Evolutionary conservation across 2,888 invertebrate species (phyloP), one percentile per base, ranked within the genome.

Genomic region (Diarsia brunnea): DNA sequence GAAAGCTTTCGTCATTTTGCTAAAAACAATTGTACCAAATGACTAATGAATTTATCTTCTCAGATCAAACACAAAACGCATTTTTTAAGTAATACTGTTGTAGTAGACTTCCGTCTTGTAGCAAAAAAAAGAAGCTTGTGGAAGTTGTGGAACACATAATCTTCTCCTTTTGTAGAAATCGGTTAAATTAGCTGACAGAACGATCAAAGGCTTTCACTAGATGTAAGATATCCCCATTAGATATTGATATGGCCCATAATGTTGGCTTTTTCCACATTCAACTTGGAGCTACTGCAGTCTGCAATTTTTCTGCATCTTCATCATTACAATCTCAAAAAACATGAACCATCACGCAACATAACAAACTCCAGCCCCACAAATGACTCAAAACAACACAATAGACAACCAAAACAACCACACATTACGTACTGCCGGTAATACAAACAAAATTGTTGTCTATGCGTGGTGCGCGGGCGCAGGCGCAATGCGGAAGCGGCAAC

Each of bases 401-500:
- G 82, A 84, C 85, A 72, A 75, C 69, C 64, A 66, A 75, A 84
- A 85, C 78, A 84, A 82, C 75, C 66, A 81, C 84, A 70, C 75
- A 87, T 87, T 82, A 89, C 83, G 70, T 82, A 79, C 75, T 76
- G 69, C 79, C 81, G 81, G 80, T 86, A 88, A 86, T 87, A 88
- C 88, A 88, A 88, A 88, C 87, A 88, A 91, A 90, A 89, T 88
- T 88, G 86, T 87, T 88, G 84, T 84, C 76, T 87, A 71, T 84
- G 84, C 86, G 84, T 85, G 88, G 82, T 84, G 90, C 89, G 90
- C 88, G 80, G 87, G 89, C 89, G 90, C 88, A 81, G 87, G 89
- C 91, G 91, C 92, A 91, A 93, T 92, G 93, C 93, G 93, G 93
- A 93, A 93, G 92, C 91, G 87, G 80, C 87, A 86, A 90, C 86